Conservation (phyloP, 92 coral and sea anemone species). For the Actinernus sp. region DNA sequence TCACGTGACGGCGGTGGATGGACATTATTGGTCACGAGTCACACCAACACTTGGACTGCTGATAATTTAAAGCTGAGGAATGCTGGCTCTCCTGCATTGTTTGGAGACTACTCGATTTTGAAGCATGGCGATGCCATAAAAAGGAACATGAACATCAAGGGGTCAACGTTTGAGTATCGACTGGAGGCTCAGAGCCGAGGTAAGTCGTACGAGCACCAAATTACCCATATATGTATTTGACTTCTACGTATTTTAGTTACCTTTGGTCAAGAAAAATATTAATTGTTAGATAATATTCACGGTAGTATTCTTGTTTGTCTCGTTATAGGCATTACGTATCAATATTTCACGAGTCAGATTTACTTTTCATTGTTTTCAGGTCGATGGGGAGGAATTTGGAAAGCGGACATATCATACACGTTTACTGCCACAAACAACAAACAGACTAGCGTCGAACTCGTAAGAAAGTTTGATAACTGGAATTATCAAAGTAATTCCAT, state of each 20-base stretch:
- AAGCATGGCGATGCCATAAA: constrained; percentile 72
- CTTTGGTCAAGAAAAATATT: too few relatives aligned
- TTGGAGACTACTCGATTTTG: constrained; percentile 71
- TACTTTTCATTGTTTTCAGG: too few relatives aligned
- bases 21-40: constrained; percentile 86
- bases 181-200: constrained; percentile 83
- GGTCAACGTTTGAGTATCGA: constrained; percentile 69
- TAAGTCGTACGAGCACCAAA: not conserved
- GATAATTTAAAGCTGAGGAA: constrained; percentile 53
- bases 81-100: constrained; percentile 36
- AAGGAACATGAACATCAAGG: constrained; percentile 49
- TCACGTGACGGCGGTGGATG: constrained; percentile 93
- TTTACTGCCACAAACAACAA: constrained; percentile 61
- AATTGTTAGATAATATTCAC: too few relatives aligned
- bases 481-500: constrained; percentile 49
- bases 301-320: too few relatives aligned
- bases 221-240: not conserved
- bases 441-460: constrained; percentile 61
- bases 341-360: too few relatives aligned
- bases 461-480: constrained; percentile 75
- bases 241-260: not conserved
- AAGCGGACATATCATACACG: constrained; percentile 53
- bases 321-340: too few relatives aligned
- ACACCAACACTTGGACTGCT: constrained; percentile 71
- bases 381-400: constrained; percentile 91